Evolutionary conservation across 2,113 vertebrate species (phyloP).

Genomic region (Cyrtonyx montezumae): DNA sequence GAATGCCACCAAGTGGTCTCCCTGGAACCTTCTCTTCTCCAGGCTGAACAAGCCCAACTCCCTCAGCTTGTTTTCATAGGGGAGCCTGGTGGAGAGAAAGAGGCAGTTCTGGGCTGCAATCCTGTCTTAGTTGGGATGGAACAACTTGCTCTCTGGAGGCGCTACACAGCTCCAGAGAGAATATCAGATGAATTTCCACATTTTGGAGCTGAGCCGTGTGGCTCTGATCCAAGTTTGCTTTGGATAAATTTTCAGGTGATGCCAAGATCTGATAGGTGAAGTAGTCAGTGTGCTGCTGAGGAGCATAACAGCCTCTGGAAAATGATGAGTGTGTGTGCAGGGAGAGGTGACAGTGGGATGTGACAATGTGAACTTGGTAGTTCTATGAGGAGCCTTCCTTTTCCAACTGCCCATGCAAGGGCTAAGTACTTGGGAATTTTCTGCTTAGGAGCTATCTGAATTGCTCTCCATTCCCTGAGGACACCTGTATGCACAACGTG

Average conservation of each 20-base stretch:
- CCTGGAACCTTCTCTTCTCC: too few species aligned
- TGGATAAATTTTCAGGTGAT: background rate
- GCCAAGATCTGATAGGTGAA: background rate
- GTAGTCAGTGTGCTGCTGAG: background rate
- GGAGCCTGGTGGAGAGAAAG: background rate
- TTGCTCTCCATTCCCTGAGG: background rate
- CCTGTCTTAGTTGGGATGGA: background rate
- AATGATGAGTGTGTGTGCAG: background rate
- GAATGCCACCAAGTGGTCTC: too few species aligned
- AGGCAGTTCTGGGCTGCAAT: background rate
- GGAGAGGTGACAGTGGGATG: background rate
- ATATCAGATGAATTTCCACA: background rate
- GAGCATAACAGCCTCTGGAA: background rate
- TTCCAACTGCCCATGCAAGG: background rate
- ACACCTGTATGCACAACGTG: rapidly evolving
- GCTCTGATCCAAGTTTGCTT: background rate
- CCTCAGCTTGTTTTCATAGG: too few species aligned
- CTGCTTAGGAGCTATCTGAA: background rate
- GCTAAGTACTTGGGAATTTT: background rate
- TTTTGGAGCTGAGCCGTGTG: background rate
- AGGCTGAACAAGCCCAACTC: too few species aligned
- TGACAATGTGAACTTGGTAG: background rate
- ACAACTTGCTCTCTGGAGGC: background rate
- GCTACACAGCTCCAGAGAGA: background rate
- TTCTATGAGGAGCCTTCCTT: background rate